Percentiles rank a stretch among this genome's conserved stretches.
These are phyloP conservation scores for Tragopan temminckii DNA, from an alignment of 2,797 vertebrate species.

Conservation along the genomic window DNA sequence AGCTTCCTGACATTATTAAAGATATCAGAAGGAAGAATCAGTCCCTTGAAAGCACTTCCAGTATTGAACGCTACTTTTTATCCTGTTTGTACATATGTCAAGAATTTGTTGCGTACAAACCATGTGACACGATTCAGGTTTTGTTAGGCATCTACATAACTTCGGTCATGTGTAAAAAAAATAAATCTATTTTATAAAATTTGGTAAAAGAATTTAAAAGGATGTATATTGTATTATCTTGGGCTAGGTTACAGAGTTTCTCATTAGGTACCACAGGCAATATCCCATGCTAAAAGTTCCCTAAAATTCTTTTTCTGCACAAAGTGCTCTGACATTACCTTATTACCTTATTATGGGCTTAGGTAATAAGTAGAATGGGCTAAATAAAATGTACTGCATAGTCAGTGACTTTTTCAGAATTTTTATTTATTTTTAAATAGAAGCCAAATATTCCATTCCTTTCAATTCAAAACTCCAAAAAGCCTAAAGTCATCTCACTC, in stretches of 20 bases:
- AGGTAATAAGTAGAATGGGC: background rate
- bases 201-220: background rate
- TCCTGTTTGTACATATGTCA: background rate
- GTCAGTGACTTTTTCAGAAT: background rate
- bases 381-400: background rate
- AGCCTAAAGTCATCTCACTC: background rate
- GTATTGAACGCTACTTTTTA: background rate
- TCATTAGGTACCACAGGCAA: rapidly evolving
- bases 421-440: too few species aligned
- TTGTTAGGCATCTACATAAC: background rate
- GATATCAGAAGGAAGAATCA: background rate
- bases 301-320: background rate
- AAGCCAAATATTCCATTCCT: background rate
- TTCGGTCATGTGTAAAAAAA: background rate
- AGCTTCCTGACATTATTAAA: background rate
- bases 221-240: background rate
- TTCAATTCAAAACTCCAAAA: background rate
- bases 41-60: background rate
- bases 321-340: background rate
- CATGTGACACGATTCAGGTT: background rate
- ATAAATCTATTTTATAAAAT: background rate
- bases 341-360: background rate
- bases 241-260: background rate
- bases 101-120: background rate
- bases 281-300: background rate